phyloP scores from a whole-genome alignment of 2,797 vertebrate species.

The Melanotaenia boesemani region DNA sequence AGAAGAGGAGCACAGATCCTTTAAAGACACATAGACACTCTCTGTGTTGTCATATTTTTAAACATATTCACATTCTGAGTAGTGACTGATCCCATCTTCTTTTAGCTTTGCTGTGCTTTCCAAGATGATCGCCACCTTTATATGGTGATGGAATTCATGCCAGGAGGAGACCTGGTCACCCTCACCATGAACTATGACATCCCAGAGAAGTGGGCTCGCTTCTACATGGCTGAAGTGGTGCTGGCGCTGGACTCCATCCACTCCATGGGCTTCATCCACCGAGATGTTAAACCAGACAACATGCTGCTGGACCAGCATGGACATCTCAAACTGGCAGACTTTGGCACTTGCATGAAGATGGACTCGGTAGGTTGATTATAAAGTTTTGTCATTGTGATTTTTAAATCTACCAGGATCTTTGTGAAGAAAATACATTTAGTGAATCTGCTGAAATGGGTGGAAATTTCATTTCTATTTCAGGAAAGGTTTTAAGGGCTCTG shows the following conservation, averaged over 20 bases:
- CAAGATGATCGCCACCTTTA: slow-evolving; percentile 95
- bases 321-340: slow-evolving; percentile 97
- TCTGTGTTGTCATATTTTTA: background rate
- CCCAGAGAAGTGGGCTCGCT: slow-evolving; percentile 95
- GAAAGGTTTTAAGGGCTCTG: slow-evolving; percentile 5
- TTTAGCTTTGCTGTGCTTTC: slow-evolving; percentile 95
- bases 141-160: slow-evolving; percentile 99
- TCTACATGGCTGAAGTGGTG: slow-evolving; percentile 96
- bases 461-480: background rate
- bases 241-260: slow-evolving; percentile 96
- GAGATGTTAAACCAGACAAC: slow-evolving; percentile 97
- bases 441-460: background rate
- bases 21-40: background rate
- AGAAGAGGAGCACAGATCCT: background rate
- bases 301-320: slow-evolving; percentile 95
- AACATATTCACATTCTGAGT: background rate
- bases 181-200: slow-evolving; percentile 98
- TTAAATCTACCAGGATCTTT: background rate
- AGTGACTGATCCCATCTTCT: background rate
- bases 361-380: slow-evolving; percentile 86
- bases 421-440: background rate
- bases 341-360: slow-evolving; percentile 99
- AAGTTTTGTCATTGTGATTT: background rate
- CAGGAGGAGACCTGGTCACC: slow-evolving; percentile 96
- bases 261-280: slow-evolving; percentile 96